Evolutionary conservation across 2,113 vertebrate genomes (phyloP).

Genomic region (Chionomys nivalis): DNA sequence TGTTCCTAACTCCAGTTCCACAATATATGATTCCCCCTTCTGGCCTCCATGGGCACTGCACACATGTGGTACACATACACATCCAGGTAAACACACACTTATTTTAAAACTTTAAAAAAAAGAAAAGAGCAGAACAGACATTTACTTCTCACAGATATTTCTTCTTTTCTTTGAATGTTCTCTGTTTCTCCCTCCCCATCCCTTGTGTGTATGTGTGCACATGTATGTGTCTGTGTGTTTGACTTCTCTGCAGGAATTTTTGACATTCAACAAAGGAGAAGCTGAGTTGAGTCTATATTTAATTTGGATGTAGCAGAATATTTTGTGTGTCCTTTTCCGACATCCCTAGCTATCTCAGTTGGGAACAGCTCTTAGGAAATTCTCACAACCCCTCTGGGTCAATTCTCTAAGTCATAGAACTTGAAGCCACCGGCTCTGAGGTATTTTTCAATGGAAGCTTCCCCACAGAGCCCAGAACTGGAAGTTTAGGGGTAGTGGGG

Average conservation of each 20-base stretch:
- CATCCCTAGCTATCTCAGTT: background rate
- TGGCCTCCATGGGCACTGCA: background rate
- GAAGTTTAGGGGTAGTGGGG: background rate
- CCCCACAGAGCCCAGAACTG: background rate
- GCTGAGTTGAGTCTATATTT: constrained; percentile 23
- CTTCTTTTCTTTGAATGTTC: background rate
- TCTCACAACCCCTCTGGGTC: background rate
- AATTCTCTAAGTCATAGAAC: background rate
- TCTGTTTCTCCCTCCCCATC: background rate
- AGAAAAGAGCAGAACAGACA: background rate
- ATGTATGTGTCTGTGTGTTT: background rate
- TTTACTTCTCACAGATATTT: background rate
- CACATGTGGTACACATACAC: background rate
- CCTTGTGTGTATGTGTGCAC: background rate
- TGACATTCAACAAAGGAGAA: constrained; percentile 23
- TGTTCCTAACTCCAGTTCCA: background rate
- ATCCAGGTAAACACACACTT: background rate
- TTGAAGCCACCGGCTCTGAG: background rate
- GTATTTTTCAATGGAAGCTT: background rate
- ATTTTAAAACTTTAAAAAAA: too few species aligned
- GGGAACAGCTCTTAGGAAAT: background rate
- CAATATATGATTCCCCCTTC: background rate
- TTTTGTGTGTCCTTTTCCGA: constrained; percentile 4
- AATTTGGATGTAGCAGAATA: background rate
- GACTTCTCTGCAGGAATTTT: background rate